phyloP scores from a whole-genome alignment of 1,140 invertebrate species.

The Akabosia matsudoensis region DNA sequence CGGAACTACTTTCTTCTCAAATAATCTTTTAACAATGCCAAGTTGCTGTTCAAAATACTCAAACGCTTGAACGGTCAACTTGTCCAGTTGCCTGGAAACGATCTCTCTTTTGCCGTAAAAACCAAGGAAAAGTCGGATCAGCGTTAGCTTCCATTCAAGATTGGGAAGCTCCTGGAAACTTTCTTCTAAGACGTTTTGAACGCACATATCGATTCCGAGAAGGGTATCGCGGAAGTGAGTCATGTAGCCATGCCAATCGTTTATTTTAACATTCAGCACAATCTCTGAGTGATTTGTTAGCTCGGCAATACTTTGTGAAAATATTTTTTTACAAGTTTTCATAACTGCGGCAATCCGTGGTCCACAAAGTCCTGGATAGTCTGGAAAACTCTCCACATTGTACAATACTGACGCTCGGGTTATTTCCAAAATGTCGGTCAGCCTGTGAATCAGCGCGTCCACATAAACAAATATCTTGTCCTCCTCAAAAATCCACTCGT shows the following conservation, averaged over 20 bases:
- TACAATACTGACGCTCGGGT: slow-evolving; percentile 58
- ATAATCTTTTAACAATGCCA: slow-evolving; percentile 66
- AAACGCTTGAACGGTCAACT: slow-evolving; percentile 64
- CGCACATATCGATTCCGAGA: slow-evolving; percentile 62
- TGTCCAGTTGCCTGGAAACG: slow-evolving; percentile 54
- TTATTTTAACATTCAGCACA: slow-evolving; percentile 56
- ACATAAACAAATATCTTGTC: slow-evolving; percentile 79
- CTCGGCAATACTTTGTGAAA: slow-evolving; percentile 55
- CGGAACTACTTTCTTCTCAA: slow-evolving; percentile 61
- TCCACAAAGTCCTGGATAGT: slow-evolving; percentile 55
- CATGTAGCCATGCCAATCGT: slow-evolving; percentile 68
- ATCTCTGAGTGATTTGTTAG: slow-evolving; percentile 50
- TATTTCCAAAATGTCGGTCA: slow-evolving; percentile 79
- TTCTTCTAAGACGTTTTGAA: slow-evolving; percentile 67
- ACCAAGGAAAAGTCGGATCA: slow-evolving; percentile 61
- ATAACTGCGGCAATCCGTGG: slow-evolving; percentile 68
- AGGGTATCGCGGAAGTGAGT: slow-evolving; percentile 48
- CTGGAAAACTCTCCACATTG: slow-evolving; percentile 51
- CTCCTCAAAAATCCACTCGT: slow-evolving; percentile 68
- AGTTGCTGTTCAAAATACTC: slow-evolving; percentile 73
- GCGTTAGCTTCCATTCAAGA: slow-evolving; percentile 68
- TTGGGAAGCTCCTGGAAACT: slow-evolving; percentile 67
- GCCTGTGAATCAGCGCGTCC: slow-evolving; percentile 77
- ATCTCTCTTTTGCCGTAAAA: slow-evolving; percentile 64
- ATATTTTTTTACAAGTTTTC: slow-evolving; percentile 14